Evolutionary conservation across 2,797 vertebrate species (phyloP), one percentile per base, ranked within the genome.

Genomic region (Hemitrygon akajei): DNA sequence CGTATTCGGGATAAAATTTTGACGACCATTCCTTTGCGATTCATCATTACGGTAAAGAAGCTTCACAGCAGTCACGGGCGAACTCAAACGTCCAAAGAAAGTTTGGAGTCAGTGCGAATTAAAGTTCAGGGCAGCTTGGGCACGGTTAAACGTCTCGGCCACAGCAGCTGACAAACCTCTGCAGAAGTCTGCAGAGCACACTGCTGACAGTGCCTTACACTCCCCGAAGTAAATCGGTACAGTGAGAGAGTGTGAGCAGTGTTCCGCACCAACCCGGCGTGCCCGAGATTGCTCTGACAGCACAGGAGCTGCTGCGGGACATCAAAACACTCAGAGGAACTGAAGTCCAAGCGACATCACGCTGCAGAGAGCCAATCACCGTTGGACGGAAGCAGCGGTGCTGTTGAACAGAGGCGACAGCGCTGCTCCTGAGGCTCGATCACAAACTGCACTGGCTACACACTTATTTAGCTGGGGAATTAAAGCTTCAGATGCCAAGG

Each of bases 1-100:
- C 97, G 95, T 95, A 97, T 97, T 94, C 97, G 95, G 7, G 97
- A 97, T 94, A 96, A 96, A 94, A 97, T 96, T 10, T 96, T 96
- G 7, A 96, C 96, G 94, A 97, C 94, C 96, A 97, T 97, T 94
- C 97, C 97, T 94, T 95, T 97, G 93, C 96, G 97, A 95, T 94
- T 97, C 97, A 97, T 97, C 94, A 94, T 95, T 75, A 12, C 87
- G 6, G 10, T 5, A 84, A 11, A 30, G 12, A 86, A 58, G 2
- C 16, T 40, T 37, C 79, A 40, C 18, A 9, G 12, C 40, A 7
- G 47, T 93, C 81, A 56, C 20, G 27, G 79, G 30, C 22, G 66
- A 56, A 77, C 93, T 34, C 73, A 30, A 30, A 91, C 66, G 47
- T 93, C 56, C 76, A 73, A 11, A 76, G 66, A 75, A 91, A 9